Conservation (phyloP, 2,888 invertebrate species). For the Limnephilus auricula region DNA sequence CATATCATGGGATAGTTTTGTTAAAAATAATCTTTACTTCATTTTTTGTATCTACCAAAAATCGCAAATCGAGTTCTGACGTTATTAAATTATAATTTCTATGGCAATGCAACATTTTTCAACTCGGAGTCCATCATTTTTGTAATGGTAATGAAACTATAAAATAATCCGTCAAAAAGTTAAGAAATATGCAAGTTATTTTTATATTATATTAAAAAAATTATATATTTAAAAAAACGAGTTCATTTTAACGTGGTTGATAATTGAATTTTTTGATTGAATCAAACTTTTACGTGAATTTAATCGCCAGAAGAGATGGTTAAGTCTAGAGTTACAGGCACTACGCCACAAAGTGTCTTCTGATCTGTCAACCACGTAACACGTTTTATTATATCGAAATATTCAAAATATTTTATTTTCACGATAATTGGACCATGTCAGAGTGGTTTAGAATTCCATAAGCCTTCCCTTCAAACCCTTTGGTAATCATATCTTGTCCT, state of each 20-base stretch:
- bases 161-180: not conserved
- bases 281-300: not conserved
- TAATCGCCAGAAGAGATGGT: not conserved
- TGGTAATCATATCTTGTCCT: constrained; percentile 67
- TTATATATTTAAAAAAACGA: too few species aligned
- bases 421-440: not conserved
- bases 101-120: not conserved
- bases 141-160: not conserved
- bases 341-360: not conserved
- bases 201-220: too few species aligned
- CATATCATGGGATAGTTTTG: too few species aligned
- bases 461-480: not conserved
- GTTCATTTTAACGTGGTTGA: too few species aligned
- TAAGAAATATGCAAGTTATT: too few species aligned
- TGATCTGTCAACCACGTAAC: not conserved
- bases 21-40: not conserved
- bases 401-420: not conserved
- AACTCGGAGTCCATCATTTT: not conserved
- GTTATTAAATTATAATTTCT: not conserved
- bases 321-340: too few species aligned
- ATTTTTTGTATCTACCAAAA: not conserved
- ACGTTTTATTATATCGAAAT: not conserved
- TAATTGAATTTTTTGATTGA: not conserved
- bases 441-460: not conserved
- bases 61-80: not conserved